Conservation (phyloP, 2,113 vertebrate species). For the Bolborhynchus lineola region DNA sequence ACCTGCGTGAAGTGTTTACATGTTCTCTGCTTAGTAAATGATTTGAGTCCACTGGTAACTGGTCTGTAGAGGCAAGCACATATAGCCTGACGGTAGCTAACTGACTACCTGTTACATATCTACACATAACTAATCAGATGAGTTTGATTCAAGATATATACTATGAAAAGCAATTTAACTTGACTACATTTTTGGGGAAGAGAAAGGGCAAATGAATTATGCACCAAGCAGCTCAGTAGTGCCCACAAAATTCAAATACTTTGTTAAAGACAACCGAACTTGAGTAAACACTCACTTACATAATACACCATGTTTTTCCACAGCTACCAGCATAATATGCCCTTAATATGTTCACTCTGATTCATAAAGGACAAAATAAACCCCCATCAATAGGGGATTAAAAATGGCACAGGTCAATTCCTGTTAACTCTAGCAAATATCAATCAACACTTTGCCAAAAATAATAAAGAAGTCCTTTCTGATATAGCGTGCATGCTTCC, state of each 20-base stretch:
- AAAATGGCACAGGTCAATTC: conserved; percentile 48
- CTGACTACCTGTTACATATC: neutral
- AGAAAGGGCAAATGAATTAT: neutral
- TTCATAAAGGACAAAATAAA: conserved; percentile 57
- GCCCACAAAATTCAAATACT: neutral
- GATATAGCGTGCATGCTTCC: neutral
- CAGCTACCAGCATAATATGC: conserved; percentile 51
- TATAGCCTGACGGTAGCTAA: neutral
- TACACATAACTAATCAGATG: neutral
- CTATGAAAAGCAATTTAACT: neutral
- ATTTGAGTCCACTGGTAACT: rapidly evolving
- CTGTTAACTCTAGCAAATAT: conserved; percentile 42
- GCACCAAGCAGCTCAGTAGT: neutral
- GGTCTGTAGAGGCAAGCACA: neutral
- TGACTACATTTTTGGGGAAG: neutral
- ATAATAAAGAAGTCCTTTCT: neutral
- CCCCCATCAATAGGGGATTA: conserved; percentile 58
- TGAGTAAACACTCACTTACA: neutral
- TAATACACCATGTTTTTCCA: conserved; percentile 38
- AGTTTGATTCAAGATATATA: neutral
- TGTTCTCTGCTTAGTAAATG: neutral
- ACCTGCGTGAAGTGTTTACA: neutral
- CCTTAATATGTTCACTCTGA: conserved; percentile 50
- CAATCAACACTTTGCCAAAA: conserved; percentile 38
- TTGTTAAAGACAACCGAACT: neutral